Evolutionary conservation across 2,797 vertebrate genomes (phyloP), one percentile per base, ranked within the genome.

Genomic region (Gallinago nigripennis): DNA sequence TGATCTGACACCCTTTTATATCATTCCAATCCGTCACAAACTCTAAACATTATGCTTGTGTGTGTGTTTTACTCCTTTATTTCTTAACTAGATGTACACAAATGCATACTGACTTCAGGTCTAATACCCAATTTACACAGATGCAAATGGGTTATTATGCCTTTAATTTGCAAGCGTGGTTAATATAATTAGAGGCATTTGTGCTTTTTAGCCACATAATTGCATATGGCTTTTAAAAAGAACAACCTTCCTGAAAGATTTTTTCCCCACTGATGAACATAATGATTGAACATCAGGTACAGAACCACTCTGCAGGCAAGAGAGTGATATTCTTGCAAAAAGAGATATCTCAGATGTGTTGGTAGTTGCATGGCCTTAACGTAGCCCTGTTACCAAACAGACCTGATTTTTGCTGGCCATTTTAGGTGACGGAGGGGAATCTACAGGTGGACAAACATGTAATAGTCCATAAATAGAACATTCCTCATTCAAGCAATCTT

Each of bases 181-280:
- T 73, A 66, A 65, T 90, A n/a, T 88, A 88, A 85, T 94, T 92
- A 92, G 89, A 94, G 57, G 45, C 35, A 61, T 91, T 96, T 94
- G 56, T 90, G 71, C 80, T 86, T 92, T 94, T 94, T 91, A 95
- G 92, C 43, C 88, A 82, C 73, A 73, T 58, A 84, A 60, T 58
- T 92, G 82, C 73, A 90, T 77, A 68, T 78, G 48, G 64, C 64
- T 82, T 82, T 90, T 53, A 43, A 65, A 90, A 92, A 78, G 69
- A 86, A 85, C 27, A 24, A 82, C 82, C 54, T 48, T 92, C 73
- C 39, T 87, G 75, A 81, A 93, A 94, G 53, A 78, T 91, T 91
- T 91, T 93, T 93, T 95, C 72, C 56, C 24, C 12, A 17, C 75
- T 95, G 82, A 93, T 92, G 82, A 94, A 90, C 56, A 53, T 73